Evolutionary conservation across 2,888 invertebrate species (phyloP), one percentile per base, ranked within the genome.

Genomic region (Teleiodes luculella): DNA sequence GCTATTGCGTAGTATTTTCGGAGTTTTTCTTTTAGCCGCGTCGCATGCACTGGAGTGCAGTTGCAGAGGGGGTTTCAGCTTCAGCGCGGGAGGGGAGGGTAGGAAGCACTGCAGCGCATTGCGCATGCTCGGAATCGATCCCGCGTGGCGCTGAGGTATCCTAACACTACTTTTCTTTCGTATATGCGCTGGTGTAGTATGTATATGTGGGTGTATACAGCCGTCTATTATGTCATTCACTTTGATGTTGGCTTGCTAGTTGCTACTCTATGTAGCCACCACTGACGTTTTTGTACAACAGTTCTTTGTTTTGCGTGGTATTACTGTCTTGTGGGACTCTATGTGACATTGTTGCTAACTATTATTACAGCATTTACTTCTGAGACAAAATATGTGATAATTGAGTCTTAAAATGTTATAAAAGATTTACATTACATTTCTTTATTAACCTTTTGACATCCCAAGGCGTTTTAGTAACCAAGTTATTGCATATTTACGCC

Each of bases 101-200:
- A 66, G 81, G 83, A 78, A 77, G 74, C 72, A 68, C 54, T 57
- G 63, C 55, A 28, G 10, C 46, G 36, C 31, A 66, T 37, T 75
- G 89, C 90, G 90, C 89, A 86, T 82, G 89, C 82, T 63, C 70
- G 77, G 55, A 67, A 90, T 90, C 90, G 90, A 90, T 89, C 88
- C 78, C 76, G 76, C 77, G 66, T 78, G 76, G 73, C 51, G 51
- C 14, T 71, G 78, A 80, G 80, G 82, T 83, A 77, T 80, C 77
- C 80, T 68, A 64, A 74, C 76, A 76, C 73, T 74, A 73, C 74
- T 74, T 75, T 74, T 72, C 73, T 72, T 65, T 66, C 70, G 72
- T 49, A 41, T 52, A 47, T 35, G 35, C 30, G 28, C 24, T 28
- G 18, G n/a, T 47, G 20, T 33, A 48, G 14, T 39, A 18, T 11